These are phyloP conservation scores for Tinea semifulvella DNA, from an alignment of 2,888 invertebrate genomes.

Conservation along the genomic window DNA sequence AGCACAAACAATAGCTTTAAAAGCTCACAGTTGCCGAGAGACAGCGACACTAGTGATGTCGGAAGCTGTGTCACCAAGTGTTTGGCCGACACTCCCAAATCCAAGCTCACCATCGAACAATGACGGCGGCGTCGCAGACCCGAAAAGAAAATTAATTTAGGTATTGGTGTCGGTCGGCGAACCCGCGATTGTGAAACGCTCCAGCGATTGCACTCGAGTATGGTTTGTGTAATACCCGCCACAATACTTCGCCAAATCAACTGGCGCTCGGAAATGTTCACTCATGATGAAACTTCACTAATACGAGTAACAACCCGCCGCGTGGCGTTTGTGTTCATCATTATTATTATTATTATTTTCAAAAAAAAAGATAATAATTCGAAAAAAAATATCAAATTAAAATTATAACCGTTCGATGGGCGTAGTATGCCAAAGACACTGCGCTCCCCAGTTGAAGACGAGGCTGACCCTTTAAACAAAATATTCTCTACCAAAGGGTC, in stretches of 20 bases:
- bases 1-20: too few species aligned
- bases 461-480: too few species aligned
- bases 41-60: too few species aligned
- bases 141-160: constrained; percentile 65
- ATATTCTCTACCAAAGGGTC: too few species aligned
- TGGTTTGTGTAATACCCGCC: constrained; percentile 59
- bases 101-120: constrained; percentile 48
- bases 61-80: constrained; percentile 9
- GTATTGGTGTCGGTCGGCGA: constrained; percentile 63
- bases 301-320: constrained; percentile 1
- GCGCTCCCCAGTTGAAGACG: too few species aligned
- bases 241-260: constrained; percentile 52
- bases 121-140: constrained; percentile 43
- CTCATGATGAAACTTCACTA: constrained; percentile 39
- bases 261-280: constrained; percentile 53
- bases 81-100: constrained; percentile 32
- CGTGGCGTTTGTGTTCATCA: too few species aligned
- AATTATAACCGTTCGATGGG: too few species aligned
- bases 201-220: constrained; percentile 53
- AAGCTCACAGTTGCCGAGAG: too few species aligned
- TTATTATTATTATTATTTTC: too few species aligned
- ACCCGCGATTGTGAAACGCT: constrained; percentile 59
- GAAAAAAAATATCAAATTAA: too few species aligned
- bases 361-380: too few species aligned
- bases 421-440: too few species aligned